Evolutionary conservation across 2,797 vertebrate genomes (phyloP).

Genomic region (Eulemur albifrons): DNA sequence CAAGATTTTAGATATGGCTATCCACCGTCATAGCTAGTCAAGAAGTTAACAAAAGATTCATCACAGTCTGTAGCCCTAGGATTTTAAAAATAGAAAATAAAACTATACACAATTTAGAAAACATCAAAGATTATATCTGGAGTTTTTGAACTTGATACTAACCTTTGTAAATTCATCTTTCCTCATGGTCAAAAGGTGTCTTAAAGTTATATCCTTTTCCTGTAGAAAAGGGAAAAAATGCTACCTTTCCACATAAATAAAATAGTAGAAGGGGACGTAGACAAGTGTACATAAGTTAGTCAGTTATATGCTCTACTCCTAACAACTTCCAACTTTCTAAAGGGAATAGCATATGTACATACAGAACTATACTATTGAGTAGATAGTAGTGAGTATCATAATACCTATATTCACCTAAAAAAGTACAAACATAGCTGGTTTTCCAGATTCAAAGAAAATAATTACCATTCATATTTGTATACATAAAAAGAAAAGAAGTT

Average conservation of each 20-base stretch:
- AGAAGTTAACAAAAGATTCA: slow-evolving; percentile 8
- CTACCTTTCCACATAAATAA: slow-evolving; percentile 36
- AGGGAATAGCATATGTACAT: background rate
- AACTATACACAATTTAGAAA: background rate
- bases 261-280: slow-evolving; percentile 57
- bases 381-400: background rate
- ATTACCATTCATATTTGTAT: background rate
- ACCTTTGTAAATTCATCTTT: slow-evolving; percentile 92
- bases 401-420: background rate
- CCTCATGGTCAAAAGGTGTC: slow-evolving; percentile 90
- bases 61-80: background rate
- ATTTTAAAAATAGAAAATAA: slow-evolving; percentile 47
- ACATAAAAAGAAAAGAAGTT: background rate
- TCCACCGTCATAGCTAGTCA: slow-evolving; percentile 1
- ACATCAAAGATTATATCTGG: background rate
- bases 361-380: background rate
- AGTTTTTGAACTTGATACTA: slow-evolving; percentile 68
- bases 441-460: slow-evolving; percentile 42
- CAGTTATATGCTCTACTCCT: background rate
- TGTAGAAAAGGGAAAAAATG: slow-evolving; percentile 76
- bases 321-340: background rate
- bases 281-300: background rate
- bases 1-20: slow-evolving; percentile 3
- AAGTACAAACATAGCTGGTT: background rate
- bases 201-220: slow-evolving; percentile 91